Evolutionary conservation across 2,888 invertebrate genomes (phyloP).

Genomic region (Pocota personata): DNA sequence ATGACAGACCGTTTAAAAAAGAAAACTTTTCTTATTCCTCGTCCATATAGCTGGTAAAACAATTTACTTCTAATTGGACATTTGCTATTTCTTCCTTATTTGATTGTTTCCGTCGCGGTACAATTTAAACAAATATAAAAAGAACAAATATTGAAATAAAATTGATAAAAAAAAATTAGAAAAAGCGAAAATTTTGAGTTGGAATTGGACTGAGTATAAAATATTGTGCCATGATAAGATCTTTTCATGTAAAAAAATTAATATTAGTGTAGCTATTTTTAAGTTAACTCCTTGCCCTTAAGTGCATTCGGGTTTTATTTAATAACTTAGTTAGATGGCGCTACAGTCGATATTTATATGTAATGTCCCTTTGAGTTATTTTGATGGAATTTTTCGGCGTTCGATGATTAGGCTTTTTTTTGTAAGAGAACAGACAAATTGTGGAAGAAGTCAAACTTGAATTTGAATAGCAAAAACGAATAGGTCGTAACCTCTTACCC

Average conservation of each 20-base stretch:
- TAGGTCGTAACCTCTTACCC: too few species aligned
- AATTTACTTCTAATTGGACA: conserved; percentile 72
- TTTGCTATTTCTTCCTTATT: conserved; percentile 81
- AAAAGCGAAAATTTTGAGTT: conserved; percentile 62
- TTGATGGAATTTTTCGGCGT: too few species aligned
- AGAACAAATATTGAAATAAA: not conserved
- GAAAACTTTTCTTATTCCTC: conserved; percentile 56
- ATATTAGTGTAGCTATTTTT: too few species aligned
- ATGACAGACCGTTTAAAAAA: conserved; percentile 26
- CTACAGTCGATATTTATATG: not conserved
- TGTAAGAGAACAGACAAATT: too few species aligned
- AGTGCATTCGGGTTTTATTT: not conserved
- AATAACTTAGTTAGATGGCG: not conserved
- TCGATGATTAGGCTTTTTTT: too few species aligned
- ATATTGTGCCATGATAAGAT: not conserved
- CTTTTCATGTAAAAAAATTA: not conserved
- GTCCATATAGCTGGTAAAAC: conserved; percentile 46
- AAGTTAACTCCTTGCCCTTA: not conserved
- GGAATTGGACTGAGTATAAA: not conserved
- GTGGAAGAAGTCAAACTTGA: too few species aligned
- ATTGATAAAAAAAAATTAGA: not conserved
- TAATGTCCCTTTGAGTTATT: too few species aligned
- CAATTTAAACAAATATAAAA: conserved; percentile 8
- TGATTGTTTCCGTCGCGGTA: conserved; percentile 80
- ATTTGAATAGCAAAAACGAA: too few species aligned